Percentiles rank a stretch among this genome's conserved stretches.
phyloP scores from a whole-genome alignment of 2,888 invertebrate genomes.

The Smittia aterrima region DNA sequence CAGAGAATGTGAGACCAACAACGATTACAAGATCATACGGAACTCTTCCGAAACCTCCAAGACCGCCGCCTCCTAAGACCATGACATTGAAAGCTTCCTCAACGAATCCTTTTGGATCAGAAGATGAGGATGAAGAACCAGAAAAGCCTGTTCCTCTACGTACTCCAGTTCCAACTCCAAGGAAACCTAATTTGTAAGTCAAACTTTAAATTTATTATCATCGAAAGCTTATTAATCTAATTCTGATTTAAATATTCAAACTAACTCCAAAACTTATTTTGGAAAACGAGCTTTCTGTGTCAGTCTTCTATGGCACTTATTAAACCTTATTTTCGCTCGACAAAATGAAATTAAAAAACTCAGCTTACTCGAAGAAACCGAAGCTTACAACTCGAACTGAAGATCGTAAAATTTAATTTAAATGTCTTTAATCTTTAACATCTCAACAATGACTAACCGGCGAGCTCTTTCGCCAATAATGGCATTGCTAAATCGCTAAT shows the following conservation, averaged over 20 bases:
- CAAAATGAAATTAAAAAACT: no score
- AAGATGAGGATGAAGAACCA: constrained; percentile 59
- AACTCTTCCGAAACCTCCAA: constrained; percentile 48
- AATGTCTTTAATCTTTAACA: no score
- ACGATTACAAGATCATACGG: constrained; percentile 43
- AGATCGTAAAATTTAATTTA: no score
- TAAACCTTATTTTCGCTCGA: no score
- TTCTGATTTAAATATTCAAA: neutral
- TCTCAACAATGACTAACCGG: neutral
- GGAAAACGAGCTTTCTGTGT: no score
- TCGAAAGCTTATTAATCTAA: neutral
- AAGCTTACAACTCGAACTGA: no score
- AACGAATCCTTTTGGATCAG: constrained; percentile 72
- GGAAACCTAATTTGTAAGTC: constrained; percentile 49
- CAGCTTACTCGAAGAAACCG: no score
- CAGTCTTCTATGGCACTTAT: no score
- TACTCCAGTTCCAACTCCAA: constrained; percentile 51
- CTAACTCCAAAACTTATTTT: no score
- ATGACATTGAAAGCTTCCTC: constrained; percentile 52
- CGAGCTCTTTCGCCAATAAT: neutral
- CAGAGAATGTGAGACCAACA: constrained; percentile 42
- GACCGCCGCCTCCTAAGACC: constrained; percentile 53
- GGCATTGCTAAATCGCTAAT: constrained; percentile 5
- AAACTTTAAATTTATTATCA: constrained; percentile 13
- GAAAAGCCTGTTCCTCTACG: constrained; percentile 51